phyloP scores from a whole-genome alignment of 2,888 invertebrate species.

The Adelognathus sp. region DNA sequence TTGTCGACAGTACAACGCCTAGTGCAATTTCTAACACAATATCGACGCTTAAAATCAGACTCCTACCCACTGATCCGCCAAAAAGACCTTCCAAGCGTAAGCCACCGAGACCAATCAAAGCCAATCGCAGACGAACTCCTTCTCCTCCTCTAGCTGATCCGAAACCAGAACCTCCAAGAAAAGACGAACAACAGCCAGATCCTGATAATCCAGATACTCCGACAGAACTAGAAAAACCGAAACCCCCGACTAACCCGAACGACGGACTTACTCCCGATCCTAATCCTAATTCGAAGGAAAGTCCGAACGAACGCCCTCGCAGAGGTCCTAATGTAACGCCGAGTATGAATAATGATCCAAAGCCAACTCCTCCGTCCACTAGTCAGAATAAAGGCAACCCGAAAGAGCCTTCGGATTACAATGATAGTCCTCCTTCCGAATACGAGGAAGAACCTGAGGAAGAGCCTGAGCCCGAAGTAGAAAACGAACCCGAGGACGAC shows the following conservation, averaged over 20 bases:
- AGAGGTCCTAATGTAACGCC: slow-evolving; percentile 11
- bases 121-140: slow-evolving; percentile 31
- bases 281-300: neutral
- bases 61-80: slow-evolving; percentile 57
- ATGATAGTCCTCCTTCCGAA: slow-evolving; percentile 43
- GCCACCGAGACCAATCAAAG: slow-evolving; percentile 22
- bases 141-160: slow-evolving; percentile 33
- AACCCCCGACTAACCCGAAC: slow-evolving; percentile 29
- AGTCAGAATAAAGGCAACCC: neutral
- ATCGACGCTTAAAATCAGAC: slow-evolving; percentile 53
- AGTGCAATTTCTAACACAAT: slow-evolving; percentile 43
- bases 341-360: neutral
- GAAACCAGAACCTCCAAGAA: slow-evolving; percentile 6
- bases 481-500: slow-evolving; percentile 36
- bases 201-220: slow-evolving; percentile 25
- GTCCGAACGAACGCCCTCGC: neutral
- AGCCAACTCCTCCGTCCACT: neutral
- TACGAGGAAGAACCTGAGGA: slow-evolving; percentile 48
- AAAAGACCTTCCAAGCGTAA: slow-evolving; percentile 33
- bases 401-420: slow-evolving; percentile 35
- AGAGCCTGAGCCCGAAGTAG: neutral
- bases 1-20: slow-evolving; percentile 37
- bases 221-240: slow-evolving; percentile 33
- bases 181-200: slow-evolving; percentile 30
- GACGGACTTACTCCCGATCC: slow-evolving; percentile 34